A percentile compares a stretch with the other conserved stretches of the same genome.
Evolutionary conservation across 2,113 vertebrate genomes (phyloP).

Genomic region (Hypanus sabinus): DNA sequence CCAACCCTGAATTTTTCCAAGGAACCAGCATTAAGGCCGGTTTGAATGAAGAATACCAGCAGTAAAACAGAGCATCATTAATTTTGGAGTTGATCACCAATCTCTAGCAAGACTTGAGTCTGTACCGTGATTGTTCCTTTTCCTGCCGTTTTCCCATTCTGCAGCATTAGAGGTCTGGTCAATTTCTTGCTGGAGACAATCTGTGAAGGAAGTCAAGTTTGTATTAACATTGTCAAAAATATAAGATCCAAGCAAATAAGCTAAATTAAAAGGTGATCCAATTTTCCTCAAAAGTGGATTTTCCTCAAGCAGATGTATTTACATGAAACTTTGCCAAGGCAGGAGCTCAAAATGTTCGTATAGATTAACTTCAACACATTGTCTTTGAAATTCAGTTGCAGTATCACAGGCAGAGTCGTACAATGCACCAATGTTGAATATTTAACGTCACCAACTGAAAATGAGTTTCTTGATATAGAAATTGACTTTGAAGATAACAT

Average conservation of each 20-base stretch:
- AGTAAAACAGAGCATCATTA: neutral
- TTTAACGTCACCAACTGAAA: too few relatives aligned
- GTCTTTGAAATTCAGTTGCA: too few relatives aligned
- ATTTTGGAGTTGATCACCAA: neutral
- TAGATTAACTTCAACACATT: too few relatives aligned
- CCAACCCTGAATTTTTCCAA: neutral
- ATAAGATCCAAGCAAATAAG: too few relatives aligned
- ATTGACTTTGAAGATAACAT: neutral
- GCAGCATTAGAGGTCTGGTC: slow-evolving; percentile 69
- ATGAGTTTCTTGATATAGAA: too few relatives aligned
- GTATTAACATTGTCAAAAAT: neutral
- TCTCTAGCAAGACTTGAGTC: neutral
- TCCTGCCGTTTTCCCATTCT: slow-evolving; percentile 75
- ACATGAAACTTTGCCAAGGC: too few relatives aligned
- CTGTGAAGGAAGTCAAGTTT: slow-evolving; percentile 55
- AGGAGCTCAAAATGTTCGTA: too few relatives aligned
- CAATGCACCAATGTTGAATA: too few relatives aligned
- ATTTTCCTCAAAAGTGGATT: neutral
- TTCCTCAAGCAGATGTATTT: neutral
- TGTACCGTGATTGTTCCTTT: slow-evolving; percentile 79
- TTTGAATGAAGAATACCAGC: neutral
- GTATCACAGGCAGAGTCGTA: too few relatives aligned
- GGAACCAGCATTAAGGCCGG: neutral
- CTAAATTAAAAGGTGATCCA: neutral
- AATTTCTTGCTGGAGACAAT: slow-evolving; percentile 79